phyloP scores from a whole-genome alignment of 2,113 vertebrate species.

The Nanger granti region DNA sequence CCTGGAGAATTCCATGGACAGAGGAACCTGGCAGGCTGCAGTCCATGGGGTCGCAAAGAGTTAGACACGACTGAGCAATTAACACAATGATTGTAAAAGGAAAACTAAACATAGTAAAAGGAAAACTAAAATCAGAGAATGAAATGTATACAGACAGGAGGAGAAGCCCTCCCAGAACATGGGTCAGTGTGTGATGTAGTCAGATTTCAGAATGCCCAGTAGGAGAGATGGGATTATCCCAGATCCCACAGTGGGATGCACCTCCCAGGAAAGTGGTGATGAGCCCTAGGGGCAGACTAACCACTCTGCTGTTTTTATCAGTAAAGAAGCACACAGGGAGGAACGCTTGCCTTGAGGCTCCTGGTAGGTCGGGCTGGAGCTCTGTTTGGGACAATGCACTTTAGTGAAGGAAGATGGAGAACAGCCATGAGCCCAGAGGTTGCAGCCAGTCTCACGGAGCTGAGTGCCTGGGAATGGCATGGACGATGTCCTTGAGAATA shows the following conservation, averaged over 20 bases:
- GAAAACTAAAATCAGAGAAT: background rate
- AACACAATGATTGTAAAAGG: background rate
- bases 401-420: background rate
- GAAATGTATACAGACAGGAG: too few species aligned
- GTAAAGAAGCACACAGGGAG: background rate
- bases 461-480: background rate
- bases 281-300: too few species aligned
- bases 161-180: background rate
- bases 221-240: accelerated
- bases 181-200: accelerated
- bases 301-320: background rate
- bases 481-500: accelerated
- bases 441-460: background rate
- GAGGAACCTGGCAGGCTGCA: background rate
- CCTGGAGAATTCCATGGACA: background rate
- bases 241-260: background rate
- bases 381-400: background rate
- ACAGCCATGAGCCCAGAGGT: accelerated
- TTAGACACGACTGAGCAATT: background rate
- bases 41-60: background rate
- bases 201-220: too few species aligned
- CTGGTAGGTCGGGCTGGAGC: too few species aligned
- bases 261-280: background rate
- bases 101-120: background rate
- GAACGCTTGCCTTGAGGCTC: background rate